These are phyloP conservation scores for Spisula solida DNA, from an alignment of 2,888 invertebrate species.

Conservation along the genomic window DNA sequence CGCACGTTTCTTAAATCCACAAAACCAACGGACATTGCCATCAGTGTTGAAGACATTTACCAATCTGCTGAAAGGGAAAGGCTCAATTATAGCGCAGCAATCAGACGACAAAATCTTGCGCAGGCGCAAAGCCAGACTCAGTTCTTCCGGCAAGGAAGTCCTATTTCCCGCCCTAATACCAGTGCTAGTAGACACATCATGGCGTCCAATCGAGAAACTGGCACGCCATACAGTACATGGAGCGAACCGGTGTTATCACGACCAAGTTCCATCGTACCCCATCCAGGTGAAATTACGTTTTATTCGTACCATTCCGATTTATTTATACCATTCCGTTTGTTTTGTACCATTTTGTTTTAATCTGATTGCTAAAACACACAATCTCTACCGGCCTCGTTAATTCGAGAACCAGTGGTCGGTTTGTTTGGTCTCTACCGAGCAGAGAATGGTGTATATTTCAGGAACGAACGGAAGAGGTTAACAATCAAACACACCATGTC, in stretches of 20 bases:
- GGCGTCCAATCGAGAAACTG: slow-evolving; percentile 55
- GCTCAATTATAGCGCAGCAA: slow-evolving; percentile 68
- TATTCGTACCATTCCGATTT: not conserved
- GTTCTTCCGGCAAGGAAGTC: slow-evolving; percentile 64
- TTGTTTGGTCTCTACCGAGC: too few relatives aligned
- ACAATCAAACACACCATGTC: too few relatives aligned
- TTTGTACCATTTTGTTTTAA: too few relatives aligned
- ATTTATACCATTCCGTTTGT: too few relatives aligned
- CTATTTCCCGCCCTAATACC: slow-evolving; percentile 70
- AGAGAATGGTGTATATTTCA: too few relatives aligned
- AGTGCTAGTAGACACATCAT: slow-evolving; percentile 70
- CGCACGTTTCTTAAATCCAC: slow-evolving; percentile 34
- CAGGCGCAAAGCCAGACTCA: slow-evolving; percentile 73
- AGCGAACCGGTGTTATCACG: slow-evolving; percentile 75
- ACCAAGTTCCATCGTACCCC: slow-evolving; percentile 63
- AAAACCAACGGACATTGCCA: slow-evolving; percentile 30
- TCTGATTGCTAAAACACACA: too few relatives aligned
- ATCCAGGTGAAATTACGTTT: slow-evolving; percentile 50
- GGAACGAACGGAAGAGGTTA: too few relatives aligned
- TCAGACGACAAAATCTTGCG: slow-evolving; percentile 73
- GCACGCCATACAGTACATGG: slow-evolving; percentile 74
- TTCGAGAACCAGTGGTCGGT: too few relatives aligned
- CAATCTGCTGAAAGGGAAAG: slow-evolving; percentile 74
- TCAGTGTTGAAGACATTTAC: slow-evolving; percentile 76
- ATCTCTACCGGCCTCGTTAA: too few relatives aligned